Evolutionary conservation across 2,113 vertebrate species (phyloP).

Genomic region (Pteruthius melanotis): DNA sequence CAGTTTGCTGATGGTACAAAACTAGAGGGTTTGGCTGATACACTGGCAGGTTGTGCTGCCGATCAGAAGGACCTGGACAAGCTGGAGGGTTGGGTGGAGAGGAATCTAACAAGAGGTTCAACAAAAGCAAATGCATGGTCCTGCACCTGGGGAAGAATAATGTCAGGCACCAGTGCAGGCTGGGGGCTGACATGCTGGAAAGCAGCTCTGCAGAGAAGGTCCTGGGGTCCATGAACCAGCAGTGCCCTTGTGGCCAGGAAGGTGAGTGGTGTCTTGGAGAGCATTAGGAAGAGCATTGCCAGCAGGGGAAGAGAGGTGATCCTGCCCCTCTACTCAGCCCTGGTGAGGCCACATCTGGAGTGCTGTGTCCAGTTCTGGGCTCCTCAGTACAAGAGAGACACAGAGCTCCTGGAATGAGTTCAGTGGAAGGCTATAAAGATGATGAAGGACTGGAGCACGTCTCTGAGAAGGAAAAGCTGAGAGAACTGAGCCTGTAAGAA

Average conservation of each 20-base stretch:
- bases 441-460: no score
- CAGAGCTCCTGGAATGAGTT: not conserved
- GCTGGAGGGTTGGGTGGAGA: not conserved
- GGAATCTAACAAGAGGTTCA: not conserved
- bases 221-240: not conserved
- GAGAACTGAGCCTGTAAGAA: not conserved
- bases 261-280: not conserved
- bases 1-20: not conserved
- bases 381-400: not conserved
- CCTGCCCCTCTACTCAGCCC: not conserved
- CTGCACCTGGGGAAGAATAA: not conserved
- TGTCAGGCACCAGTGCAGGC: not conserved
- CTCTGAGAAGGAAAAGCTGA: not conserved
- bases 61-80: not conserved
- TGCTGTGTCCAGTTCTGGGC: not conserved
- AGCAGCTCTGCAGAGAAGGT: not conserved
- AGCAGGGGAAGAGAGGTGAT: not conserved
- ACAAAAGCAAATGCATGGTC: not conserved
- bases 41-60: not conserved
- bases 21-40: not conserved
- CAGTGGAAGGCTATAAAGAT: not conserved
- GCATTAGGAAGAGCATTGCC: not conserved
- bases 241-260: not conserved
- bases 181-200: not conserved
- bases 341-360: not conserved